Percentiles rank a stretch among this genome's conserved stretches.
phyloP scores from a whole-genome alignment of 2,113 vertebrate species.

The Poecile atricapillus region DNA sequence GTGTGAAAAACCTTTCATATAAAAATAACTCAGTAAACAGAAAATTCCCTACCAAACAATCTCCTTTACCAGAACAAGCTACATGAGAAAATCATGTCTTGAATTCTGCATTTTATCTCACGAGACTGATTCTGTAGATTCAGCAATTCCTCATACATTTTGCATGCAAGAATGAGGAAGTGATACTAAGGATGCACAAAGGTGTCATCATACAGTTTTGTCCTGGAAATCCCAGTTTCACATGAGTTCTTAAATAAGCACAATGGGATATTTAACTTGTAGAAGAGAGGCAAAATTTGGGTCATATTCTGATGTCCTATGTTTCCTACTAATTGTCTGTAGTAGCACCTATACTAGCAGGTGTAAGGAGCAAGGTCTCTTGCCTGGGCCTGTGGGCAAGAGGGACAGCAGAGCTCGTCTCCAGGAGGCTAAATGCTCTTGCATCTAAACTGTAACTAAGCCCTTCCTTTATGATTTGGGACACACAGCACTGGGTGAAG shows the following conservation, averaged over 20 bases:
- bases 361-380: background rate
- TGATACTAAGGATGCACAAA: background rate
- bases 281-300: background rate
- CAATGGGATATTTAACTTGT: background rate
- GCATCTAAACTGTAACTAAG: background rate
- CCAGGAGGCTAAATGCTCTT: background rate
- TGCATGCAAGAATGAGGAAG: background rate
- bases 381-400: background rate
- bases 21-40: background rate
- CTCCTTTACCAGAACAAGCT: background rate
- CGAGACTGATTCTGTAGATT: background rate
- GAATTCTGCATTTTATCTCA: background rate
- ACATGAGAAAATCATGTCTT: background rate
- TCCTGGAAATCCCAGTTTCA: background rate
- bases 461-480: background rate
- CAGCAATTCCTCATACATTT: background rate
- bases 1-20: background rate
- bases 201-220: background rate
- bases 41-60: background rate
- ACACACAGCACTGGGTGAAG: background rate
- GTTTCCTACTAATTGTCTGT: background rate
- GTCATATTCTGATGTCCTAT: background rate
- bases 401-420: background rate
- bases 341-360: background rate
- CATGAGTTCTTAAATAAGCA: background rate